phyloP scores from a whole-genome alignment of 2,888 invertebrate genomes.

The Polydrusus cervinus region DNA sequence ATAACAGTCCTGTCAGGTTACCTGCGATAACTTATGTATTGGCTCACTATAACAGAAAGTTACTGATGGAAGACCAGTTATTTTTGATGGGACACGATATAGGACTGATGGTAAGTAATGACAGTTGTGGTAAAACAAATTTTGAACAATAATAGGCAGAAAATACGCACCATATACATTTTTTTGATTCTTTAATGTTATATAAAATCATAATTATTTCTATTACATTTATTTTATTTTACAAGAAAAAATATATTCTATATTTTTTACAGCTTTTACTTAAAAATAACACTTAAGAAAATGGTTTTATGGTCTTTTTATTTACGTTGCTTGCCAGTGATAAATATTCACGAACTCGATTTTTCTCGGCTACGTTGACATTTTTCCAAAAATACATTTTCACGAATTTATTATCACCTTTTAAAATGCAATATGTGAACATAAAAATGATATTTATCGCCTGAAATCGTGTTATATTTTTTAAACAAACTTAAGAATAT shows the following conservation, averaged over 20 bases:
- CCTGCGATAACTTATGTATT: slow-evolving; percentile 88
- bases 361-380: not conserved
- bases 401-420: not conserved
- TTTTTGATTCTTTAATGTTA: no score
- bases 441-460: not conserved
- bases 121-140: no score
- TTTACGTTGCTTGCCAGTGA: not conserved
- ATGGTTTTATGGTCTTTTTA: not conserved
- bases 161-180: no score
- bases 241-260: not conserved
- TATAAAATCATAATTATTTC: no score
- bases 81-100: slow-evolving; percentile 89
- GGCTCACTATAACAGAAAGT: slow-evolving; percentile 85
- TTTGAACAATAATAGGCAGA: no score
- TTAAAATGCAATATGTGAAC: not conserved
- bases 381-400: not conserved
- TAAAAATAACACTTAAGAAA: not conserved
- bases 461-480: not conserved
- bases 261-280: not conserved
- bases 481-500: not conserved
- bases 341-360: not conserved
- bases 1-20: slow-evolving; percentile 85
- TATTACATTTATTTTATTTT: no score
- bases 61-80: slow-evolving; percentile 86
- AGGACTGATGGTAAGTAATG: slow-evolving; percentile 82